Conservation (phyloP, 2,113 vertebrate genomes). For the Pseudolaguvia tuberculata region DNA sequence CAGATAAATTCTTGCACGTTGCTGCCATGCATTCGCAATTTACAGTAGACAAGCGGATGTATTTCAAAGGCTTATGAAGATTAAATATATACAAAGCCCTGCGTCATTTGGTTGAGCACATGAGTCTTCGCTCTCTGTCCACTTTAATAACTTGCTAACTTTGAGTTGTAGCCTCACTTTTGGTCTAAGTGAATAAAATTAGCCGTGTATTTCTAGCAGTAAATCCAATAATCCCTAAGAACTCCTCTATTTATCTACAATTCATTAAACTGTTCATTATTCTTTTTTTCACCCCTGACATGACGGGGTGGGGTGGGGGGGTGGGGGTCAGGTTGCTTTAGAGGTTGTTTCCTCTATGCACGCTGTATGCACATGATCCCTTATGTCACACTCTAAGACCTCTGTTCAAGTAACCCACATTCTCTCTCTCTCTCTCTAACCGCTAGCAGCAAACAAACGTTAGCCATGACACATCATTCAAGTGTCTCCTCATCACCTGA, state of each 20-base stretch:
- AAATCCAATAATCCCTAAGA: constrained; percentile 25
- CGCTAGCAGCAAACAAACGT: too few species aligned
- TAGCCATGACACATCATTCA: too few species aligned
- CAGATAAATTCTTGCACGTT: not conserved
- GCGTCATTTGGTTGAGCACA: too few species aligned
- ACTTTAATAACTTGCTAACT: not conserved
- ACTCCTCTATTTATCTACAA: constrained; percentile 17
- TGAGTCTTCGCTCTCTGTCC: not conserved
- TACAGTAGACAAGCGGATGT: not conserved
- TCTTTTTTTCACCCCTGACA: constrained; percentile 16
- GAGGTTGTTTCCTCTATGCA: too few species aligned
- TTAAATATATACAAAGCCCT: not conserved
- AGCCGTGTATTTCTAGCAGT: constrained; percentile 16
- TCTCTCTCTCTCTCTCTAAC: too few species aligned
- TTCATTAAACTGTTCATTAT: constrained; percentile 46
- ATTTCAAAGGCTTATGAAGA: not conserved
- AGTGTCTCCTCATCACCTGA: too few species aligned
- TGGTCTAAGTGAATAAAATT: not conserved
- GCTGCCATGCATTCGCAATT: not conserved
- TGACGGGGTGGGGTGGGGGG: too few species aligned
- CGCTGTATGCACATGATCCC: too few species aligned
- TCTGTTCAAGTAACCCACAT: too few species aligned
- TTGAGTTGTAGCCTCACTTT: not conserved
- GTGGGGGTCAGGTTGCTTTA: too few species aligned
- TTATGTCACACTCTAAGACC: too few species aligned